Percentiles rank a stretch among this genome's conserved stretches.
Evolutionary conservation across 2,888 invertebrate genomes (phyloP).

Genomic region (Allolobophora icterica): DNA sequence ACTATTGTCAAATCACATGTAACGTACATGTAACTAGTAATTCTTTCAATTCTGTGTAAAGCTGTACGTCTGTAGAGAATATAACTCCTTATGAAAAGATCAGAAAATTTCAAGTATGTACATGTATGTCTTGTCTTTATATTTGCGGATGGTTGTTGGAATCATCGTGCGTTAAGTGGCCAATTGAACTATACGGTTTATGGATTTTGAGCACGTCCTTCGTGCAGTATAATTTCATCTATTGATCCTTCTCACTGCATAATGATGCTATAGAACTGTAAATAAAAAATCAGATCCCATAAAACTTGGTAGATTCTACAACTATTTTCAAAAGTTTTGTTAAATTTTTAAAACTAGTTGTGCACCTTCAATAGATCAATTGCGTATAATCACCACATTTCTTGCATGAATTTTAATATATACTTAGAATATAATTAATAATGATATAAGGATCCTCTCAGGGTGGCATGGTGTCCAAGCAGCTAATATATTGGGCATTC

Average conservation of each 20-base stretch:
- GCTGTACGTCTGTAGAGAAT: background rate
- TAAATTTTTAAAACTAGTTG: no score
- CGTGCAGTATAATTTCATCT: no score
- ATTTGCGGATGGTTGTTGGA: background rate
- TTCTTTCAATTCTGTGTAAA: background rate
- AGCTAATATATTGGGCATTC: no score
- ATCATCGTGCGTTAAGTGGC: background rate
- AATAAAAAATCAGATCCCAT: background rate
- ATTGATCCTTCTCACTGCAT: background rate
- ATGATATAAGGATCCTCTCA: no score
- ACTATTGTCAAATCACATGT: background rate
- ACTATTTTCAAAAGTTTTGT: background rate
- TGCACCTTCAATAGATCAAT: no score
- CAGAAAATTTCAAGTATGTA: background rate
- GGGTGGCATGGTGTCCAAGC: no score
- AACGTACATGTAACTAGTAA: background rate
- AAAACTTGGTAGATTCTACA: background rate
- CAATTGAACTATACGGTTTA: background rate
- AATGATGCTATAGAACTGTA: background rate
- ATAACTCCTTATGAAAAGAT: background rate
- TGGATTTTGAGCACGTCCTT: background rate
- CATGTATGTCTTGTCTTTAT: background rate
- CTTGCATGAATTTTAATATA: no score
- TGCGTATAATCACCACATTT: no score
- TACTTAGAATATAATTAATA: no score